These are phyloP conservation scores for Paedocypris sp. DNA, from an alignment of 2,113 vertebrate genomes.

Conservation along the genomic window DNA sequence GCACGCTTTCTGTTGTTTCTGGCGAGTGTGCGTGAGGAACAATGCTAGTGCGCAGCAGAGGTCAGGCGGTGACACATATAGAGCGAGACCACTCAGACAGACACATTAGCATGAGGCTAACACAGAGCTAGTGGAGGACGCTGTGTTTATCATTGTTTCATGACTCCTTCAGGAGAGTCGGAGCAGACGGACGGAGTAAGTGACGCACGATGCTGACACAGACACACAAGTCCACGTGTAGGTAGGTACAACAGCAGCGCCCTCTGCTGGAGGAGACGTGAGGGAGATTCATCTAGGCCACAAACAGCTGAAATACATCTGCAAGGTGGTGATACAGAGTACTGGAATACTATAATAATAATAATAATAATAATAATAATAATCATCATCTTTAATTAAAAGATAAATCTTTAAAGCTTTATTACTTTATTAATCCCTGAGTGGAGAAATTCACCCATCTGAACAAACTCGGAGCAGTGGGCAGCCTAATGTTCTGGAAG, in stretches of 20 bases:
- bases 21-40: conserved; percentile 13
- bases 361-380: too few species aligned
- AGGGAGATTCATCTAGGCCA: too few species aligned
- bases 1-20: conserved; percentile 20
- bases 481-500: too few species aligned
- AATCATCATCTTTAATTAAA: too few species aligned
- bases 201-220: conserved; percentile 23
- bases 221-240: conserved; percentile 1
- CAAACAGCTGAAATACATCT: too few species aligned
- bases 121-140: not conserved
- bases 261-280: not conserved
- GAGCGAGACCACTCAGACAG: conserved; percentile 12
- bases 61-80: conserved; percentile 7
- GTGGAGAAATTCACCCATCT: too few species aligned
- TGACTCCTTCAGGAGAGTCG: conserved; percentile 46
- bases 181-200: conserved; percentile 48
- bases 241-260: not conserved
- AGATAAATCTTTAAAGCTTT: too few species aligned
- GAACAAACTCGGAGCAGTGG: too few species aligned
- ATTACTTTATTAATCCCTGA: too few species aligned
- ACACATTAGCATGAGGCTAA: conserved; percentile 1
- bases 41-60: conserved; percentile 30
- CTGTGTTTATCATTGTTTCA: not conserved
- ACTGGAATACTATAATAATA: too few species aligned
- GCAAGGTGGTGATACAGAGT: too few species aligned